A percentile compares a stretch with the other conserved stretches of the same genome.
phyloP scores from a whole-genome alignment of 1,140 invertebrate genomes.

The Pseudomyrmex flavicornis region DNA sequence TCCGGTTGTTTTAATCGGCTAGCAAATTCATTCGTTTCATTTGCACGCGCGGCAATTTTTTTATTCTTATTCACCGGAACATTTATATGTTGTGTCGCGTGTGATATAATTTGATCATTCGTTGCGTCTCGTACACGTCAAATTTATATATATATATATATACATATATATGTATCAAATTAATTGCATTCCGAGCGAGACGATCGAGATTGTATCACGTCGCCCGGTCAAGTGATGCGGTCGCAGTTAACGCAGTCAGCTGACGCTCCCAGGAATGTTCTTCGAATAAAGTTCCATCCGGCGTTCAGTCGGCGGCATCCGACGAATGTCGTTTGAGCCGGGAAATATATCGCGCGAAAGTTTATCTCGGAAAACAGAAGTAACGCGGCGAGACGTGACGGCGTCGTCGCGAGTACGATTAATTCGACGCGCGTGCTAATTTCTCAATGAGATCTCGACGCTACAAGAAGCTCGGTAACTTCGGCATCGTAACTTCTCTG shows the following conservation, averaged over 20 bases:
- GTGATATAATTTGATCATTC: neutral
- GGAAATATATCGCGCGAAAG: slow-evolving; percentile 36
- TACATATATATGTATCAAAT: slow-evolving; percentile 23
- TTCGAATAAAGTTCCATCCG: slow-evolving; percentile 42
- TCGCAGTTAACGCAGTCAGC: slow-evolving; percentile 46
- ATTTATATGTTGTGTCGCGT: neutral
- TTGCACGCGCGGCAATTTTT: neutral
- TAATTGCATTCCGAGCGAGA: slow-evolving; percentile 39
- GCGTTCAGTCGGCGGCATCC: slow-evolving; percentile 24
- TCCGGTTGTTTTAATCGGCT: neutral
- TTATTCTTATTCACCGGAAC: neutral
- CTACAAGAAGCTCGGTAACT: neutral
- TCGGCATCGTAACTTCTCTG: neutral
- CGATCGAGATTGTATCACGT: slow-evolving; percentile 40
- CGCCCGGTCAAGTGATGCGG: neutral
- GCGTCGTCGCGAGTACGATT: slow-evolving; percentile 3
- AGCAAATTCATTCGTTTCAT: neutral
- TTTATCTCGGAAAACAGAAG: slow-evolving; percentile 11
- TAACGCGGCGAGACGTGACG: neutral
- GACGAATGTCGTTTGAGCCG: neutral
- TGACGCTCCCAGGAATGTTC: slow-evolving; percentile 47
- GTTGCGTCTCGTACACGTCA: neutral
- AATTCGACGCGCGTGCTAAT: slow-evolving; percentile 30
- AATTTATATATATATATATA: neutral
- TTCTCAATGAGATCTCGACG: neutral